Percentiles rank a stretch among this genome's conserved stretches.
These are phyloP conservation scores for Sebastes taczanowskii DNA, from an alignment of 2,797 vertebrate genomes.

Conservation along the genomic window DNA sequence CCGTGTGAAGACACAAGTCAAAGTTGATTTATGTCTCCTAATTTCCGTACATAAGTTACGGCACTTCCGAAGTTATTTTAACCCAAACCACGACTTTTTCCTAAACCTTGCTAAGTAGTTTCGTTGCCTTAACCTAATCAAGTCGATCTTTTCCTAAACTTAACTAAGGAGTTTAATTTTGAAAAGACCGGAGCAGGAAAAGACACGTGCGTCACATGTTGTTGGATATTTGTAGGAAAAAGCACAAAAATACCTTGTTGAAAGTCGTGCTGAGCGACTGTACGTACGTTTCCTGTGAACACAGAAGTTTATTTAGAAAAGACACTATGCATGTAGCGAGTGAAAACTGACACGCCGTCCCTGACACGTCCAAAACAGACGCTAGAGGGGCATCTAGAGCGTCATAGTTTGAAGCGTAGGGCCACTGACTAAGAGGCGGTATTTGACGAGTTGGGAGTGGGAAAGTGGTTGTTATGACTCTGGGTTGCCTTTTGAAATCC, in stretches of 20 bases:
- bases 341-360: no score
- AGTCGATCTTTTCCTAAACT: background rate
- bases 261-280: no score
- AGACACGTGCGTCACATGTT: background rate
- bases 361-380: no score
- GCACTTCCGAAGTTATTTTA: background rate
- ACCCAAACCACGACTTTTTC: background rate
- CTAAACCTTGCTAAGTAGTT: background rate
- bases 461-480: background rate
- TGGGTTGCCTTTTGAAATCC: background rate
- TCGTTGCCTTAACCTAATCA: background rate
- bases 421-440: background rate
- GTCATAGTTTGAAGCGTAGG: no score
- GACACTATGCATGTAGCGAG: background rate
- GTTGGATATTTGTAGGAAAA: background rate
- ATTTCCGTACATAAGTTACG: no score
- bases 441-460: background rate
- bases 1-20: background rate
- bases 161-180: background rate
- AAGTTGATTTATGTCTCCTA: no score
- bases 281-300: no score
- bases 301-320: background rate
- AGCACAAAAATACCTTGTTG: no score
- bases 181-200: background rate
- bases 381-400: no score